Base-by-base conservation (phyloP, 2,888 invertebrate genomes). In the Amphipyra berbera region DNA sequence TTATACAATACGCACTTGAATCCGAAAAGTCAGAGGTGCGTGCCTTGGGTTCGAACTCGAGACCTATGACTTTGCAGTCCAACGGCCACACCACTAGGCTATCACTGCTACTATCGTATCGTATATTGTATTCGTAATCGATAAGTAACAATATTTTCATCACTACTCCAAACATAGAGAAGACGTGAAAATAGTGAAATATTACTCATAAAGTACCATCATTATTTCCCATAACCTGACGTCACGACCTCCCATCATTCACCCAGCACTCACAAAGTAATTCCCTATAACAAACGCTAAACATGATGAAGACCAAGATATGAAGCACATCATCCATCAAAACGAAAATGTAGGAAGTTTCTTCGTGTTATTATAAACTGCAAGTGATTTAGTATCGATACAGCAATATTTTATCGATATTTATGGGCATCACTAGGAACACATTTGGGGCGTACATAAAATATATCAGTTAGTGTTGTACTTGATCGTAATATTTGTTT, bases 321-420 rank as follows among this genome's bases (percentile, higher is more conserved):
- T 50, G 37, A 47, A 61, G 54, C 55, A 54, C 55, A 63, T 61
- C 63, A 69, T 80, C 57, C 57, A 75, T 80, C 74, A 74, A 45
- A 50, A 41, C 54, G 37, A 70, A 78, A 69, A 80, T 80, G 50
- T 67, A 66, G 73, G 81, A 73, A 66, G 72, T 78, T 70, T 60
- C 76, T 53, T 41, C 63, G 55, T 66, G 68, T 49, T 73, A 64
- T 73, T 80, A 78, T 78, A 80, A 80, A 78, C 76, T 73, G 40
- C 61, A 66, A 56, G 57, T 79, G 73, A 81, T 80, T 81, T 77
- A 79, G 61, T 73, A 70, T 67, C 77, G 71, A 77, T 77, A 77
- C 69, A 73, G 69, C 59, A 64, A 81, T 80, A 80, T 77, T 77
- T 80, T 79, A 79, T 81, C 70, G 79, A 75, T 80, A 72, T 81